phyloP scores from a whole-genome alignment of 2,113 vertebrate genomes.

The Nycticebus coucang region DNA sequence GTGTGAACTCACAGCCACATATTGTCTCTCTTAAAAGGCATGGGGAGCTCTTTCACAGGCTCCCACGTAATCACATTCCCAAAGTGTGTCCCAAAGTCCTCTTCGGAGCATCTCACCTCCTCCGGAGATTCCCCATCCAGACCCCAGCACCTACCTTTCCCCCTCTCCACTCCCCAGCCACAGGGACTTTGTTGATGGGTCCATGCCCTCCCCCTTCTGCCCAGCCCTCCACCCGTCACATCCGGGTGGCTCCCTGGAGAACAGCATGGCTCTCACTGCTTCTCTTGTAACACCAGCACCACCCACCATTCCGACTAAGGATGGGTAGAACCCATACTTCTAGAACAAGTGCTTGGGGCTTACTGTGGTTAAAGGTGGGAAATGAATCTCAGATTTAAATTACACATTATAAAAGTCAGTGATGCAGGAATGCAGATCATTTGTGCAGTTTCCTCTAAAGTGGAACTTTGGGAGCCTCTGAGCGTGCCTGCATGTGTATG shows the following conservation, averaged over 20 bases:
- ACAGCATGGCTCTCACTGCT: not conserved
- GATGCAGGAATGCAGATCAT: not conserved
- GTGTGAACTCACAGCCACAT: not conserved
- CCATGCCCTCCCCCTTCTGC: not conserved
- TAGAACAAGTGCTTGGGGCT: not conserved
- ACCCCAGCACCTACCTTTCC: not conserved
- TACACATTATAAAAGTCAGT: not conserved
- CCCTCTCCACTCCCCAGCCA: not conserved
- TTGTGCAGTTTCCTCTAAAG: not conserved
- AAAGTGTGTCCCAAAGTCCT: not conserved
- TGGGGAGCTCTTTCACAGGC: not conserved
- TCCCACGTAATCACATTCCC: not conserved
- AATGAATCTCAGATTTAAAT: not conserved
- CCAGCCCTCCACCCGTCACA: not conserved
- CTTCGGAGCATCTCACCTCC: not conserved
- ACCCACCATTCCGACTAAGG: rapidly evolving
- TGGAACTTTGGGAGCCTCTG: not conserved
- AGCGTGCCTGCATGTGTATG: not conserved
- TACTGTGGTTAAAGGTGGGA: not conserved
- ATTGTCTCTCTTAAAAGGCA: not conserved
- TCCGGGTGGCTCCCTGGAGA: not conserved
- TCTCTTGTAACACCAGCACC: not conserved
- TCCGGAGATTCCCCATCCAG: not conserved
- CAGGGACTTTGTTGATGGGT: rapidly evolving
- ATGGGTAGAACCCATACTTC: not conserved